phyloP scores from a whole-genome alignment of 2,888 invertebrate species.

The Drosophila neonasuta region DNA sequence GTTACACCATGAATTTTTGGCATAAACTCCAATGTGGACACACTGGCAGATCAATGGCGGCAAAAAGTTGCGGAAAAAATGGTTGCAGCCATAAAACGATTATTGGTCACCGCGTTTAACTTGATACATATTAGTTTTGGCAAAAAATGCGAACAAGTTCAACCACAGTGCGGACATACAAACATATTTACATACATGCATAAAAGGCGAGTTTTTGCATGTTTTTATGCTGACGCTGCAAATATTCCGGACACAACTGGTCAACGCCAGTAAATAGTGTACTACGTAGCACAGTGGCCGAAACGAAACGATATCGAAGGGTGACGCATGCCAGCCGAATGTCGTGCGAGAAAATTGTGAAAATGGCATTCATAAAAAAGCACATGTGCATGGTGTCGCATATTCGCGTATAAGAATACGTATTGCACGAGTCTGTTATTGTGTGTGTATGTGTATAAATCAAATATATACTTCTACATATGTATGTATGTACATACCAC shows the following conservation, averaged over 20 bases:
- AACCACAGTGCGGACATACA: conserved; percentile 35
- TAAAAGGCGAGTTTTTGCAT: conserved; percentile 52
- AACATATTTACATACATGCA: conserved; percentile 33
- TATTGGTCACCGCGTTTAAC: neutral
- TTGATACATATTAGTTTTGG: neutral
- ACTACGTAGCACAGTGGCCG: conserved; percentile 30
- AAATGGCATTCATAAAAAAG: conserved; percentile 63
- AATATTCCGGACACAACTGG: conserved; percentile 65
- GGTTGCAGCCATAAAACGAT: neutral
- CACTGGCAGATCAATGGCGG: neutral
- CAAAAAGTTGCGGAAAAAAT: neutral
- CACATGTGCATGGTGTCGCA: conserved; percentile 37
- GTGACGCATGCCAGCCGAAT: conserved; percentile 57
- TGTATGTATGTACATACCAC: neutral
- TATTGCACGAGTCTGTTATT: conserved; percentile 8
- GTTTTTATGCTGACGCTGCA: conserved; percentile 62
- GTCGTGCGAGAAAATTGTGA: conserved; percentile 54
- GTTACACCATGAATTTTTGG: neutral
- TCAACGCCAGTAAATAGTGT: conserved; percentile 59
- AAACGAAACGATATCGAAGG: conserved; percentile 54
- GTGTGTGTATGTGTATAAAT: conserved; percentile 1
- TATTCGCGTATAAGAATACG: conserved; percentile 37
- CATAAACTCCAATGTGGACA: neutral
- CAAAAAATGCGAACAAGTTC: neutral
- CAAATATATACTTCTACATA: conserved; percentile 9